Evolutionary conservation across 2,113 vertebrate genomes (phyloP), one percentile per base, ranked within the genome.

Genomic region (Pteropus alecto): DNA sequence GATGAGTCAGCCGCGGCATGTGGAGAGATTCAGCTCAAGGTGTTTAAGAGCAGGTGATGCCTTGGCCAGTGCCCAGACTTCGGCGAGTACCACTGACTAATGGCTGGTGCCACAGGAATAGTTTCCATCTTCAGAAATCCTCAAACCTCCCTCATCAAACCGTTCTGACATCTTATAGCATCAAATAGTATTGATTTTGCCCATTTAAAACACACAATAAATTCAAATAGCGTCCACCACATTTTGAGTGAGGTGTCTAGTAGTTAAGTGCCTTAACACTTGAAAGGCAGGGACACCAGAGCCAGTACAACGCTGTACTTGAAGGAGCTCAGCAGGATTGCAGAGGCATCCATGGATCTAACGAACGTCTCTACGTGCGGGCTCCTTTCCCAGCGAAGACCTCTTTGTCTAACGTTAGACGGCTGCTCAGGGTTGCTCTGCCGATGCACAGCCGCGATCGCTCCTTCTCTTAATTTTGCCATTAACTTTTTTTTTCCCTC

Each of bases 291-390:
- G 33, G 21, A 38, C 28, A 12, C n/a, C 19, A 58, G n/a, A 61
- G 21, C 2, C 3, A 15, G 28, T 0, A 2, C 7, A 46, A 35
- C 2, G 1, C 48, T n/a, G 48, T 1, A 35, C 0, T 0, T 7
- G 21, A 68, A 83, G 73, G 28, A 77, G 19, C 10, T 19, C 24
- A 35, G 56, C 2, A 22, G 41, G 33, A 60, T 28, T 58, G 22
- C 22, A 70, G 68, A 38, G 0, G 2, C 26, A 12, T 2, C 3
- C 0, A 3, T 1, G 48, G 51, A 28, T 74, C n/a, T 65, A n/a
- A 22, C 38, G 54, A 12, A 19, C 1, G 5, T 38, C 63, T 84
- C 54, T 28, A 4, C 63, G 74, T 19, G 7, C 8, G 8, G 41
- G 60, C 21, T 11, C 22, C 38, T 61, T 74, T 74, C 7, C 51